Evolutionary conservation across 2,113 vertebrate genomes (phyloP).

Genomic region (Abramis brama): DNA sequence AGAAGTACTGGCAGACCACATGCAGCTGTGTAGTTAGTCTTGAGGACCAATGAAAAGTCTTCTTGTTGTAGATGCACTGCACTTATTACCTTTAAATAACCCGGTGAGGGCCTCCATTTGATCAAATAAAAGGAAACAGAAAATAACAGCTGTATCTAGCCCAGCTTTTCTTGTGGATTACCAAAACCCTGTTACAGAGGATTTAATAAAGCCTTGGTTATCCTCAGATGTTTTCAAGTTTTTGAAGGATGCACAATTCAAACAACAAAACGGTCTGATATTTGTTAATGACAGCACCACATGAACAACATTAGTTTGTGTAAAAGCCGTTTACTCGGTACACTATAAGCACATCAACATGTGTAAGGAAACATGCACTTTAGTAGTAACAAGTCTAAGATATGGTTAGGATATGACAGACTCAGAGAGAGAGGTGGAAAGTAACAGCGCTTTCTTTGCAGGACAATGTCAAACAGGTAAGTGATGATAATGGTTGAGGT

Average conservation of each 20-base stretch:
- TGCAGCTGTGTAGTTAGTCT: background rate
- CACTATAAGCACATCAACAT: too few species aligned
- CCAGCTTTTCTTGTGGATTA: background rate
- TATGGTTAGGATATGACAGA: too few species aligned
- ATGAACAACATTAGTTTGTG: too few species aligned
- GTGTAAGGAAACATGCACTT: too few species aligned
- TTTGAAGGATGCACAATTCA: background rate
- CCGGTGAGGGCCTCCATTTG: background rate
- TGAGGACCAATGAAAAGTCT: slow-evolving; percentile 7
- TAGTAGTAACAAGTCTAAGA: too few species aligned
- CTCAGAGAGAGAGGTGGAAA: too few species aligned
- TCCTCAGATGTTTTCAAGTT: background rate
- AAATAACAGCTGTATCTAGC: background rate
- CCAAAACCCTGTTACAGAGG: background rate
- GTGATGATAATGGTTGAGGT: too few species aligned
- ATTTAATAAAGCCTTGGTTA: background rate
- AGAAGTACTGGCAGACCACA: background rate
- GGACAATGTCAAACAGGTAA: too few species aligned
- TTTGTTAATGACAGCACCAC: too few species aligned
- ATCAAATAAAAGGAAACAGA: background rate
- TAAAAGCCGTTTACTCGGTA: too few species aligned
- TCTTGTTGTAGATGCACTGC: background rate
- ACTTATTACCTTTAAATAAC: background rate
- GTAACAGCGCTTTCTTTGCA: too few species aligned
- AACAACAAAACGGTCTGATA: too few species aligned